A percentile compares a stretch with the other conserved stretches of the same genome.
These are phyloP conservation scores for Virgularia gustaviana DNA, from an alignment of 92 coral and sea anemone species.

Conservation along the genomic window DNA sequence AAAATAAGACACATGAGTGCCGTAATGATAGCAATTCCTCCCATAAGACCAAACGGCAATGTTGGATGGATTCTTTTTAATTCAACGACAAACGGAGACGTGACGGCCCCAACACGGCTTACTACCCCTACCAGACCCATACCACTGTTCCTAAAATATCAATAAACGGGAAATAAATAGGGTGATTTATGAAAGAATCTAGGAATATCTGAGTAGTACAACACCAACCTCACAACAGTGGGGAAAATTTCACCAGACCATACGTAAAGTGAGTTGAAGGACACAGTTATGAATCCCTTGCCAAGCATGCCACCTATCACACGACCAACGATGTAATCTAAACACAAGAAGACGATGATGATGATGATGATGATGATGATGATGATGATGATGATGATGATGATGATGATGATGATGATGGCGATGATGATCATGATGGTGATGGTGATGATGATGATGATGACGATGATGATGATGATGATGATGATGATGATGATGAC, in stretches of 20 bases:
- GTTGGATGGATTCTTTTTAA: conserved; percentile 40
- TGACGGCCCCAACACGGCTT: conserved; percentile 53
- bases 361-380: conserved; percentile 49
- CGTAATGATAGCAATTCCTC: conserved; percentile 42
- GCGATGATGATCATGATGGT: no score
- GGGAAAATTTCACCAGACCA: conserved; percentile 77
- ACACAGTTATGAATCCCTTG: conserved; percentile 56
- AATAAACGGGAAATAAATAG: not conserved
- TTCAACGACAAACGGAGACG: conserved; percentile 60
- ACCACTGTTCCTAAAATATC: conserved; percentile 54
- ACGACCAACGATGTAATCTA: conserved; percentile 62
- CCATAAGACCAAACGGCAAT: conserved; percentile 58
- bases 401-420: conserved; percentile 56
- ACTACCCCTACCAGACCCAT: conserved; percentile 44
- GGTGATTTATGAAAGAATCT: not conserved
- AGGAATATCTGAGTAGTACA: no score
- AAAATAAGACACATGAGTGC: conserved; percentile 44
- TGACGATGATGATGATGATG: no score
- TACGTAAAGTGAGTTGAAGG: conserved; percentile 59
- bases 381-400: conserved; percentile 39
- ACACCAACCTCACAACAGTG: conserved; percentile 62
- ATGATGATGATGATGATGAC: no score
- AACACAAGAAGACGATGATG: not conserved
- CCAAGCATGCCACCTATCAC: conserved; percentile 61
- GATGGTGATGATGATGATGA: no score